Evolutionary conservation across 2,888 invertebrate genomes (phyloP), one percentile per base, ranked within the genome.

Genomic region (Lordiphosa fenestrarum): DNA sequence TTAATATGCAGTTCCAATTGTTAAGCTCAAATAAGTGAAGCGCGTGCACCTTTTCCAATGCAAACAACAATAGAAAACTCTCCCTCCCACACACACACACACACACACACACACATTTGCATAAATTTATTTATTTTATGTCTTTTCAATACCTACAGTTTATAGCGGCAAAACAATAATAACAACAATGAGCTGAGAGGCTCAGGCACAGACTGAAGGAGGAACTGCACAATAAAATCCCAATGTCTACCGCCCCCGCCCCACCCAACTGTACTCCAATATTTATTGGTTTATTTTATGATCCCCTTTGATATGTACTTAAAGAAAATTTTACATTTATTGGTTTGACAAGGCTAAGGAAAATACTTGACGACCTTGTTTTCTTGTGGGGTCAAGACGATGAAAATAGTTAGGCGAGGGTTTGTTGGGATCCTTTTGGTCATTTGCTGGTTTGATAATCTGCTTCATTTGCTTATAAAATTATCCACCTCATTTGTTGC

Each of bases 401-500:
- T 21, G 40, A 47, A 49, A 40, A 52, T 65, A 67, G 62, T 65
- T 58, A 41, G 25, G 50, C 39, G 44, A 41, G 46, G 53, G 53
- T 37, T 42, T 47, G n/a, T 12, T 49, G 19, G 9, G 75, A 77
- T 73, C 71, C 68, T 60, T 59, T 63, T 58, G 78, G 82, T 71
- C 74, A 82, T 82, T 76, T 50, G 65, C 73, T 64, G 78, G 82
- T 69, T 77, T 73, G 81, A 44, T 80, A 80, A 80, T 84, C 80
- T 81, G 77, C 78, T 84, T 44, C 81, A 80, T 80, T 80, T 80
- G 84, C 74, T 84, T 85, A 73, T 85, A 75, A 80, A 86, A 87
- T 87, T 86, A 86, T 87, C 73, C 84, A 86, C 81, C 87, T 87
- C 87, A 86, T 86, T 86, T 84, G 85, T 80, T 86, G 78, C 73